Conservation (phyloP, 1,140 invertebrate genomes). For the Orussus abietinus region DNA sequence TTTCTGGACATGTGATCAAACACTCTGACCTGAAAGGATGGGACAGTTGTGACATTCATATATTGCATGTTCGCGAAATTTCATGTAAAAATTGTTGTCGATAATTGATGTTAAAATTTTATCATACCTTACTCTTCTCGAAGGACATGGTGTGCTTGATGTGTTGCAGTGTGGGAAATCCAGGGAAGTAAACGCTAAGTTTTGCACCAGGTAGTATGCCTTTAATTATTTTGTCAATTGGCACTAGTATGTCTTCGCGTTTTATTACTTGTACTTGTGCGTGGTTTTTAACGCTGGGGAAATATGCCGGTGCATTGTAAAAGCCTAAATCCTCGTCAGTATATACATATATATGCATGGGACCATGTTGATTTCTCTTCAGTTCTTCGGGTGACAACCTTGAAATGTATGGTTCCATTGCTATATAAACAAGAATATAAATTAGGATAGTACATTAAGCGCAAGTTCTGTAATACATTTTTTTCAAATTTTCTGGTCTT, state of each 20-base stretch:
- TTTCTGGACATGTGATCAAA: slow-evolving; percentile 79
- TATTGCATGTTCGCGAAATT: too few species aligned
- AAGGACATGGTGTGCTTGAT: slow-evolving; percentile 70
- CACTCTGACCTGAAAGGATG: slow-evolving; percentile 64
- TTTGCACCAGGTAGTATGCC: slow-evolving; percentile 70
- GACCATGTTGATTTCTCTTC: slow-evolving; percentile 76
- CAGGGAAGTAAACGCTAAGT: slow-evolving; percentile 73
- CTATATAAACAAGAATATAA: slow-evolving; percentile 66
- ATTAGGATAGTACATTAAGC: slow-evolving; percentile 41
- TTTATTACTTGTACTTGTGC: slow-evolving; percentile 55
- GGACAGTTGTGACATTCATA: too few species aligned
- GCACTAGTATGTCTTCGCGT: slow-evolving; percentile 60
- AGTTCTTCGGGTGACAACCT: slow-evolving; percentile 70
- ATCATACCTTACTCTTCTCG: slow-evolving; percentile 63
- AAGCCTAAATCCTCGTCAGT: slow-evolving; percentile 56
- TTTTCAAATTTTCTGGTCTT: slow-evolving; percentile 7
- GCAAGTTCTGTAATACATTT: background rate
- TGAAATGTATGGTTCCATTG: slow-evolving; percentile 71
- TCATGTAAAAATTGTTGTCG: too few species aligned
- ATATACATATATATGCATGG: slow-evolving; percentile 78
- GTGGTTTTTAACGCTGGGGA: slow-evolving; percentile 63
- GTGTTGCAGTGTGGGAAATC: slow-evolving; percentile 87
- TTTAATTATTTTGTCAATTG: slow-evolving; percentile 61
- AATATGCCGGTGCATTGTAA: slow-evolving; percentile 61
- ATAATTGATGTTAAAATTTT: too few species aligned